Conservation (phyloP, 2,113 vertebrate species). For the Pomatostomus ruficeps region DNA sequence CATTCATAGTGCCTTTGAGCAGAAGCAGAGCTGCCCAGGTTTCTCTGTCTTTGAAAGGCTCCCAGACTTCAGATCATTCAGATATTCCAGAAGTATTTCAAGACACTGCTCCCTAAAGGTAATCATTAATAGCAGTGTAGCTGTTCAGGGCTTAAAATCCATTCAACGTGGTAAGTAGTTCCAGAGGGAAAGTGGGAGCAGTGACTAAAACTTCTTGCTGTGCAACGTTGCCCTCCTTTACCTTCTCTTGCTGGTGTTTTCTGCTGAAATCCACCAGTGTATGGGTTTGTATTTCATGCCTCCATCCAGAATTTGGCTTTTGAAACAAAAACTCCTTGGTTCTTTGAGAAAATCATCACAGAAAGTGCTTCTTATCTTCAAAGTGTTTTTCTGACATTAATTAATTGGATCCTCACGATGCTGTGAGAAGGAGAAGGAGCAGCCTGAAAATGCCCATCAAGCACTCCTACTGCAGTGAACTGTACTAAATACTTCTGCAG, state of each 20-base stretch:
- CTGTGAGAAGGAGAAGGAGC: conserved; percentile 8
- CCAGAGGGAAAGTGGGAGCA: neutral
- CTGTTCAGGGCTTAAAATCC: neutral
- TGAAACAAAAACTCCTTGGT: conserved; percentile 42
- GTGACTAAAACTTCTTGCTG: neutral
- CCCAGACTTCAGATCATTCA: neutral
- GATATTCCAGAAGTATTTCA: neutral
- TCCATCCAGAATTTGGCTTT: neutral
- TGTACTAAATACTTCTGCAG: neutral
- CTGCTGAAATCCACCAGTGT: neutral
- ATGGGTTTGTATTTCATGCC: neutral
- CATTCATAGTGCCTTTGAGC: neutral
- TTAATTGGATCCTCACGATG: conserved; percentile 22
- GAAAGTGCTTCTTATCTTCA: conserved; percentile 32
- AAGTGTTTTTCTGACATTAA: conserved; percentile 50
- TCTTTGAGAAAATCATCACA: neutral
- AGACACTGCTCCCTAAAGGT: neutral
- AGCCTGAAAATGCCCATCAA: conserved; percentile 1
- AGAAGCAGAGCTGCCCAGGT: neutral
- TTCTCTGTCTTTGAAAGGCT: neutral
- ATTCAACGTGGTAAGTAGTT: neutral
- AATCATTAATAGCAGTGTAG: neutral
- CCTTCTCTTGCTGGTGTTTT: neutral
- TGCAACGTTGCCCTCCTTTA: neutral
- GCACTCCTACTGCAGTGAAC: neutral